A percentile compares a stretch with the other conserved stretches of the same genome.
These are phyloP conservation scores for Toxostoma redivivum DNA, from an alignment of 2,113 vertebrate genomes.

Conservation along the genomic window DNA sequence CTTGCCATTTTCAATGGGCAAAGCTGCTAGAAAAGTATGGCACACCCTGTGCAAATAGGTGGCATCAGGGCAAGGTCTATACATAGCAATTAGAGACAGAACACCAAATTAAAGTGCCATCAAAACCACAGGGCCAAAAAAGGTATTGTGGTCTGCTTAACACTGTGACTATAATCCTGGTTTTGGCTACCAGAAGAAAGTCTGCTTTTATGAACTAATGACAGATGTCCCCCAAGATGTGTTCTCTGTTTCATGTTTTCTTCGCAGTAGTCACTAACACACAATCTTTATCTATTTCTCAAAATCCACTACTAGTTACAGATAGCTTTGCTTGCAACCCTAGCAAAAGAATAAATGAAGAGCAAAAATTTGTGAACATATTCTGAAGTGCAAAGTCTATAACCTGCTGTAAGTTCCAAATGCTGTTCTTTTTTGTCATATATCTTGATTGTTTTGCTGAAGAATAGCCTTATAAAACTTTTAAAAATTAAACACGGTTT, in stretches of 20 bases:
- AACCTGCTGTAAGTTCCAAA: not conserved
- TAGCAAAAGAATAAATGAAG: not conserved
- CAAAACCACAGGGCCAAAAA: not conserved
- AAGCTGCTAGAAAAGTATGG: not conserved
- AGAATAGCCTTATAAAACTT: not conserved
- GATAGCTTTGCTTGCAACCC: not conserved
- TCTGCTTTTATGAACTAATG: not conserved
- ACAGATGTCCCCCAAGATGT: not conserved
- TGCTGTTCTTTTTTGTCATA: not conserved
- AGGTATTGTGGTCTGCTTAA: not conserved
- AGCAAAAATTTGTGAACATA: not conserved
- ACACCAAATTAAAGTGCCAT: not conserved
- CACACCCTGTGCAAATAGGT: not conserved
- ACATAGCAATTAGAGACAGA: not conserved
- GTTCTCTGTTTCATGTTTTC: not conserved
- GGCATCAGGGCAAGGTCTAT: not conserved
- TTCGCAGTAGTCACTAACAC: not conserved
- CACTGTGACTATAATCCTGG: rapidly evolving
- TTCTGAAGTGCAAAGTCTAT: not conserved
- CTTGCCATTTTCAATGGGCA: not conserved
- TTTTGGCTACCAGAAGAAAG: not conserved
- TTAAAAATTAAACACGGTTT: not conserved
- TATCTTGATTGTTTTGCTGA: not conserved
- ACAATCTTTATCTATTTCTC: not conserved
- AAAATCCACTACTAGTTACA: not conserved